Conservation (phyloP, 2,113 vertebrate genomes). For the Anhinga anhinga region DNA sequence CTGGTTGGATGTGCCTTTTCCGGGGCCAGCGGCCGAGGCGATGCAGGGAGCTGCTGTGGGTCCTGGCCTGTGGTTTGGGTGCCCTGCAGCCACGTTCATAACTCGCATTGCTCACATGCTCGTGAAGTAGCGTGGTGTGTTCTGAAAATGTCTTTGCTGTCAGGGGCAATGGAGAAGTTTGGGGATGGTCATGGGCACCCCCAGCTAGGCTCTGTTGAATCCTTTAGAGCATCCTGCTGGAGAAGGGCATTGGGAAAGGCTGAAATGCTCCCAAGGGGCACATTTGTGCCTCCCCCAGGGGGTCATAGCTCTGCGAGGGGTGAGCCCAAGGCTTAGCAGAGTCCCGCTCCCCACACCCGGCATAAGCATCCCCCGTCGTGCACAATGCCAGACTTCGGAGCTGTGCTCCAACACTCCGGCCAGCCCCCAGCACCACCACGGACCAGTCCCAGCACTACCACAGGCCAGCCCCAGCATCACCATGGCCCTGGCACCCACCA, state of each 20-base stretch:
- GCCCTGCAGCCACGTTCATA: background rate
- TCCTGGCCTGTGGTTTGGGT: background rate
- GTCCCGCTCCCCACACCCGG: fast-evolving
- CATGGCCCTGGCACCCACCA: fast-evolving
- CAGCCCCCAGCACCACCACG: background rate
- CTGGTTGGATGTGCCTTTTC: background rate
- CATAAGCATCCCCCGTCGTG: fast-evolving
- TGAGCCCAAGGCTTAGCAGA: background rate
- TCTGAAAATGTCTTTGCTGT: background rate
- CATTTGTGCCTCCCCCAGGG: background rate
- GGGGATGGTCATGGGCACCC: fast-evolving
- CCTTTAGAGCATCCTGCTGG: background rate
- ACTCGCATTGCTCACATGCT: background rate
- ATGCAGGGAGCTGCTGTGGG: background rate
- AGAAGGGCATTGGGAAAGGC: background rate
- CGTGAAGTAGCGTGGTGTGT: fast-evolving
- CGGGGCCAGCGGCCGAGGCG: fast-evolving
- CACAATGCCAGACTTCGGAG: background rate
- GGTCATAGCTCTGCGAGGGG: background rate
- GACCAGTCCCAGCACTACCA: background rate
- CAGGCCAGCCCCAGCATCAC: background rate
- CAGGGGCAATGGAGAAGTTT: background rate
- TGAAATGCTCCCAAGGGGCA: background rate
- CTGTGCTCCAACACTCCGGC: background rate
- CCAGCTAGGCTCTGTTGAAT: background rate